Evolutionary conservation across 2,888 invertebrate genomes (phyloP), one percentile per base, ranked within the genome.

Genomic region (Callimorpha dominula): DNA sequence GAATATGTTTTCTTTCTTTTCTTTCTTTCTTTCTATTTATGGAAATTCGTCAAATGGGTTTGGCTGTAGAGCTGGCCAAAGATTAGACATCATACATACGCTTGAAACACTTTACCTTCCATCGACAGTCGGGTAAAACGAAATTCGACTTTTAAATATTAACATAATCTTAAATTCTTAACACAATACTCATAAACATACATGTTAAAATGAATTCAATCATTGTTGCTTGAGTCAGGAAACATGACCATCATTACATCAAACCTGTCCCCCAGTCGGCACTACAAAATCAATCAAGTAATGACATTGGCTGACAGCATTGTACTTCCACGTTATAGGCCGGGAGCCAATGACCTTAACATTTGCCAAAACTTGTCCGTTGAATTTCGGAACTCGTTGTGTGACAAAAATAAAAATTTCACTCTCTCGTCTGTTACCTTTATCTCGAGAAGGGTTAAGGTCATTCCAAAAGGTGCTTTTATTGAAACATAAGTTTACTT

Each of bases 211-310:
- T 31, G 1, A 79, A 81, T 75, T 65, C 65, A 31, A 68, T 64
- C 60, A 57, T 68, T 65, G 72, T 65, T 65, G 70, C 71, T 71
- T 72, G 57, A 70, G 78, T 40, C 74, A 75, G 85, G 78, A 83
- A 81, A 73, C 66, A 31, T 43, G 65, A 74, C 65, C 75, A 78
- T 70, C 76, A 75, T 76, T 78, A 78, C 72, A 73, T 60, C 65
- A 69, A 83, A 75, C 72, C 71, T 76, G 81, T 84, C 84, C 12
- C 43, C 43, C 78, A 69, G 76, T 75, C 72, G 65, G 62, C 76
- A 46, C 69, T 63, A 72, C 42, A 54, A 68, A 71, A 83, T 83
- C 85, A 83, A 83, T 84, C 83, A 83, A 71, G 65, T 31, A 69
- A 70, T 75, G 77, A 76, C 85, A 79, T 75, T 75, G 80, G 72